Base-by-base conservation (phyloP, 2,888 invertebrate species). In the Caenorhabditis sinica region DNA sequence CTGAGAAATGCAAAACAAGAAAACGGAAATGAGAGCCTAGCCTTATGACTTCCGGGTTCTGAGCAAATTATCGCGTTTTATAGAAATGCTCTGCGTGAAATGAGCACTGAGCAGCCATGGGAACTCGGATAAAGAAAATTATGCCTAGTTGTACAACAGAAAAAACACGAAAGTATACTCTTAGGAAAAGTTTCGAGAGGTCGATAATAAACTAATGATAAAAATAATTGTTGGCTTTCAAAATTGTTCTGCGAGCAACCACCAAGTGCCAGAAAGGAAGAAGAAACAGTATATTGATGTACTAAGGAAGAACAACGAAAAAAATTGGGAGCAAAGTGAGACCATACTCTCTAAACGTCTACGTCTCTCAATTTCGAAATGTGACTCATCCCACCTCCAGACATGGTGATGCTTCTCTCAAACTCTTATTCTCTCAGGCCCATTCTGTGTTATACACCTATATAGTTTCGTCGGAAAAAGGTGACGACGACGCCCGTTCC, bases 381-480 rank as follows among this genome's bases (percentile, higher is more conserved):
- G 28, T 76, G 76, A 76, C 60, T 68, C 76, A 76, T 58, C 56
- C 25, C 20, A 61, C 60, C 76, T 79, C 58, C 56, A 72, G 43
- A 40, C 72, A 51, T 40, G 30, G 51, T 20, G 9, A 43, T 45
- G 74, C 53, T 71, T 58, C 71, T 56, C 56, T 43, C n/a, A n/a
- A 71, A 58, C 45, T 45, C 45, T 60, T 13, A 3, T n/a, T 45
- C 11, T 72, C 23, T 45, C 25, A 13, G 60, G 13, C 20, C 45
- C 11, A 56, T 40, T 69, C 17, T 33, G 33, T 28, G 28, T 53
- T 77, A 79, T 49, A 79, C 65, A 79, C 65, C 56, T 72, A 56
- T 79, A 79, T 72, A 79, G 79, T 79, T 79, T 72, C 25, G 45
- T 72, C 63, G 53, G 61, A 51, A 43, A 65, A 58, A 58, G 75